Evolutionary conservation across 2,888 invertebrate genomes (phyloP), one percentile per base, ranked within the genome.

Genomic region (Cancer borealis): DNA sequence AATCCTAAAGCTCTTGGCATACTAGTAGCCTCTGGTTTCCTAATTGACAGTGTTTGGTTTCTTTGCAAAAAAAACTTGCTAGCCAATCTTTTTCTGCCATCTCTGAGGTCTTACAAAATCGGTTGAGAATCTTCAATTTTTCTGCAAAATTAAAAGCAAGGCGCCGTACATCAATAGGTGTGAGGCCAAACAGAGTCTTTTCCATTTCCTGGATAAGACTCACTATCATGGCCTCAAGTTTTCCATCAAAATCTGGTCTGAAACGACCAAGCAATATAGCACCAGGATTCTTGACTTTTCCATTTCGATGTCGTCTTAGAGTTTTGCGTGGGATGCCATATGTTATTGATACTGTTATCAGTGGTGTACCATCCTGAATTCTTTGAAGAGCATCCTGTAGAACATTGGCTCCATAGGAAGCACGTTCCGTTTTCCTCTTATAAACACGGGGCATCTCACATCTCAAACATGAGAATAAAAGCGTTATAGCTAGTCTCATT

Each of bases 121-220:
- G 39, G 39, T 95, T 88, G 10, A 87, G 60, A 49, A 95, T 93
- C 12, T 87, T 88, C 4, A 88, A 6, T 73, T 54, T 93, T 93
- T 91, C 92, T 26, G 96, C 96, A 47, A 96, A 92, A 66, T 96
- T 93, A 94, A 96, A 96, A 3, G 95, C 95, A 66, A 96, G 93
- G 79, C 84, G 92, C 12, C 96, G 95, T n/a, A 96, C 92, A 88
- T 96, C 96, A 94, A 95, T 96, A 17, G 88, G 84, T n/a, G 96
- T 96, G 5, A 96, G 92, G 45, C 96, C 96, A 95, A 95, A 96
- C 21, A 84, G 84, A 96, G 91, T 49, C 17, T 91, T 73, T 91
- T 60, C 91, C 91, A 91, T 60, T 54, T 5, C 45, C 45, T 45
- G 66, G 66, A 91, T 46, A 73, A 60, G 84, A 45, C 17, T 84